These are phyloP conservation scores for Brachionus manjavacas DNA, from an alignment of 1,140 invertebrate genomes.

Conservation along the genomic window DNA sequence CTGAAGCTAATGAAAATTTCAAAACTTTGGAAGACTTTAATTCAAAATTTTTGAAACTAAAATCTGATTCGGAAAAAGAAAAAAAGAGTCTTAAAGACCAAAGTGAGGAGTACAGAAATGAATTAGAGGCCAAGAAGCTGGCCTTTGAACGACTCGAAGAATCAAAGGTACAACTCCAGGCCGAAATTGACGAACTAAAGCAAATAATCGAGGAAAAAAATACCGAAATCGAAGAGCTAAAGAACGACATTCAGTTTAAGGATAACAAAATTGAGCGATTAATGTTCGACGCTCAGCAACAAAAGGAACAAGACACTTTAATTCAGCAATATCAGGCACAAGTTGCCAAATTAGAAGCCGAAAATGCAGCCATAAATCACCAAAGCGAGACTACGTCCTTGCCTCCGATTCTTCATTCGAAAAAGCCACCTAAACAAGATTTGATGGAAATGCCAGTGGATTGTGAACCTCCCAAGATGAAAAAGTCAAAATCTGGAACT, in stretches of 20 bases:
- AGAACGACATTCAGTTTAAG: conserved; percentile 30
- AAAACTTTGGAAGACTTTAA: conserved; percentile 22
- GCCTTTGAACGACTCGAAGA: background rate
- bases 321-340: background rate
- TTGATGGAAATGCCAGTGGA: background rate
- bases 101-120: background rate
- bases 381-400: background rate
- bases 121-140: background rate
- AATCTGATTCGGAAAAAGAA: background rate
- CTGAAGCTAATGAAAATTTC: background rate
- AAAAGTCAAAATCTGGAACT: background rate
- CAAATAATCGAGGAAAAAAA: background rate
- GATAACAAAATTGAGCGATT: conserved; percentile 26
- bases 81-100: background rate
- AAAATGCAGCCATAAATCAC: background rate
- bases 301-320: conserved; percentile 1
- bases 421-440: background rate
- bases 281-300: background rate
- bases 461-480: background rate
- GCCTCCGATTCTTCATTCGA: background rate
- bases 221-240: background rate
- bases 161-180: background rate
- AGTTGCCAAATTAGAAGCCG: conserved; percentile 11
- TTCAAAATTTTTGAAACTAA: background rate
- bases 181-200: background rate